Percentiles rank a stretch among this genome's conserved stretches.
Conservation (phyloP, 2,888 invertebrate genomes). For the Scaptomyza caliginosa region DNA sequence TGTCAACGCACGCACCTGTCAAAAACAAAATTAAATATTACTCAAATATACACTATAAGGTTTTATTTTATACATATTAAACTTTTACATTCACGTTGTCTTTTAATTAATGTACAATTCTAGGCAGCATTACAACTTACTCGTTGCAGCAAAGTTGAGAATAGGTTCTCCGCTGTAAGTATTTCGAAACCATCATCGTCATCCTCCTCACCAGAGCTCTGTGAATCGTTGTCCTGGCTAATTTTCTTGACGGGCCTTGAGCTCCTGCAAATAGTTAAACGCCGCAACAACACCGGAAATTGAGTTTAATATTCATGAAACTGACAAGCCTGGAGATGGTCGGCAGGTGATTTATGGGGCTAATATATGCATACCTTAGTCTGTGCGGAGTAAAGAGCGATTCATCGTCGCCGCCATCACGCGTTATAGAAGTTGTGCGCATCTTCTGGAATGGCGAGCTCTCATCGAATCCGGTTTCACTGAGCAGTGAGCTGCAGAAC, state of each 20-base stretch:
- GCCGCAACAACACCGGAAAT: slow-evolving; percentile 10
- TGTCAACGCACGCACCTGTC: slow-evolving; percentile 91
- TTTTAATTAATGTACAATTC: not conserved
- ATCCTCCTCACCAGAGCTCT: slow-evolving; percentile 93
- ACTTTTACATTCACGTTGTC: too few species aligned
- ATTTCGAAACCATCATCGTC: slow-evolving; percentile 93
- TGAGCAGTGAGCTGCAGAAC: slow-evolving; percentile 86
- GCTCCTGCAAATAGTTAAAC: slow-evolving; percentile 84
- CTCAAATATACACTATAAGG: not conserved
- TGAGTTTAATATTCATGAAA: not conserved
- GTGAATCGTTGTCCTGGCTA: slow-evolving; percentile 88
- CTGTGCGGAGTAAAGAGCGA: slow-evolving; percentile 87
- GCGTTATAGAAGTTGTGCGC: slow-evolving; percentile 86
- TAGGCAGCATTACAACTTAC: slow-evolving; percentile 84
- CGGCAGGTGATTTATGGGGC: not conserved
- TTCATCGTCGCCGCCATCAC: slow-evolving; percentile 87
- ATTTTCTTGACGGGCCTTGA: slow-evolving; percentile 88
- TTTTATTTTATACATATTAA: too few species aligned
- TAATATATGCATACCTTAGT: slow-evolving; percentile 85
- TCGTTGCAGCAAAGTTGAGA: slow-evolving; percentile 93
- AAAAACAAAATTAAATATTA: not conserved
- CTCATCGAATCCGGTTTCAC: slow-evolving; percentile 89
- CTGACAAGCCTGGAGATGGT: not conserved
- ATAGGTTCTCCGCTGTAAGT: slow-evolving; percentile 94
- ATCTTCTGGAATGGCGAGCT: slow-evolving; percentile 86